Percentiles rank a stretch among this genome's conserved stretches.
Conservation (phyloP, 2,888 invertebrate genomes). For the Merodon equestris region DNA sequence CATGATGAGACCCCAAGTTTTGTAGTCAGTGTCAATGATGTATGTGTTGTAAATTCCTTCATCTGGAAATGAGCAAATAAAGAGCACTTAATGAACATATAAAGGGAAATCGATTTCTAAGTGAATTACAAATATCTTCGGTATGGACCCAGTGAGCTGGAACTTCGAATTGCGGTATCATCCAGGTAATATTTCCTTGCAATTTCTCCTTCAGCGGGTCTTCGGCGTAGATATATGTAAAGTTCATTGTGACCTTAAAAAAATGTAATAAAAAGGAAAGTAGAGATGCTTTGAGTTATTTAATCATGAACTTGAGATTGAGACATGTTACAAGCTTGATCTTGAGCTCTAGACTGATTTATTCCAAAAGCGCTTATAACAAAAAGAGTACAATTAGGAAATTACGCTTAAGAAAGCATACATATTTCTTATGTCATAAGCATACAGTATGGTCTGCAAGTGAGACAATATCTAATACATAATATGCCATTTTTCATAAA, state of each 20-base stretch:
- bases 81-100: background rate
- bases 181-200: constrained; percentile 92
- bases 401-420: no score
- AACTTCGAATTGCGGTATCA: constrained; percentile 84
- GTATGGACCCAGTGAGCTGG: constrained; percentile 93
- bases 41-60: constrained; percentile 94
- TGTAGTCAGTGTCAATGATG: constrained; percentile 90
- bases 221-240: constrained; percentile 91
- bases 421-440: no score
- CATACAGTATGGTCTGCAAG: no score
- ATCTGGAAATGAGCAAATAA: constrained; percentile 79
- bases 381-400: no score
- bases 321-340: no score
- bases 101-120: background rate
- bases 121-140: constrained; percentile 87
- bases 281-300: no score
- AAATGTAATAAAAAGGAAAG: background rate
- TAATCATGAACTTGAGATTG: no score
- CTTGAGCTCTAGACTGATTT: no score
- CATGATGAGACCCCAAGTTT: constrained; percentile 89
- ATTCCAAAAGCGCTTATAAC: no score
- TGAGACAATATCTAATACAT: no score
- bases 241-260: constrained; percentile 89
- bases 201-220: constrained; percentile 90
- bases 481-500: no score